A percentile compares a stretch with the other conserved stretches of the same genome.
These are phyloP conservation scores for Stomatorhinus ivindoensis DNA, from an alignment of 2,113 vertebrate genomes.

Conservation along the genomic window DNA sequence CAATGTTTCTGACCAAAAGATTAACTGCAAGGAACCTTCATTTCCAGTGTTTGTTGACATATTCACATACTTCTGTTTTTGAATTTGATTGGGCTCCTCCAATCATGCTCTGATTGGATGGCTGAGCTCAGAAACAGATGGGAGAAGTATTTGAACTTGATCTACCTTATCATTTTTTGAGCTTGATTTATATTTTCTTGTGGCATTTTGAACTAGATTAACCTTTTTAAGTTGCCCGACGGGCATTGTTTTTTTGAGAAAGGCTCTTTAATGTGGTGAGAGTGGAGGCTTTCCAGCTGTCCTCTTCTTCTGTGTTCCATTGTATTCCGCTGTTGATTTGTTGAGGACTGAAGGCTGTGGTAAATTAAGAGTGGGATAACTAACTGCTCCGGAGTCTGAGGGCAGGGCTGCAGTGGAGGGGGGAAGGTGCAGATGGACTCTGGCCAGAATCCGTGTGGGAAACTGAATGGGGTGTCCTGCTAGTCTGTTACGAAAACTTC, in stretches of 20 bases:
- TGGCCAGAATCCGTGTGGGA: not conserved
- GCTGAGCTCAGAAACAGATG: not conserved
- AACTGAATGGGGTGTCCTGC: not conserved
- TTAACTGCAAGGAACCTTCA: not conserved
- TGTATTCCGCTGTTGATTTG: not conserved
- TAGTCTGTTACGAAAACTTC: not conserved
- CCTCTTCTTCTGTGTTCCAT: not conserved
- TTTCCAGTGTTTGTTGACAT: not conserved
- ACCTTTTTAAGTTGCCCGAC: not conserved
- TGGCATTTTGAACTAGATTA: not conserved
- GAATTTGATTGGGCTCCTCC: not conserved
- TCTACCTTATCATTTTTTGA: not conserved
- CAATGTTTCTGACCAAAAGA: not conserved
- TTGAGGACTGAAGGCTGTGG: not conserved
- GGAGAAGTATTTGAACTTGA: not conserved
- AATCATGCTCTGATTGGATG: not conserved
- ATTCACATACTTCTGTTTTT: not conserved
- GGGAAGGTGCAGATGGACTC: not conserved
- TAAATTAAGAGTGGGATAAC: not conserved
- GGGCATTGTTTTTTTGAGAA: not conserved
- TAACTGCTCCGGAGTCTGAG: not conserved
- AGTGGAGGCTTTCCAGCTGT: not conserved
- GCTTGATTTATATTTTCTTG: not conserved
- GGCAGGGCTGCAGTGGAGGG: not conserved
- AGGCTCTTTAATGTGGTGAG: not conserved